phyloP scores from a whole-genome alignment of 2,113 vertebrate species.

The Pyrgilauda ruficollis region DNA sequence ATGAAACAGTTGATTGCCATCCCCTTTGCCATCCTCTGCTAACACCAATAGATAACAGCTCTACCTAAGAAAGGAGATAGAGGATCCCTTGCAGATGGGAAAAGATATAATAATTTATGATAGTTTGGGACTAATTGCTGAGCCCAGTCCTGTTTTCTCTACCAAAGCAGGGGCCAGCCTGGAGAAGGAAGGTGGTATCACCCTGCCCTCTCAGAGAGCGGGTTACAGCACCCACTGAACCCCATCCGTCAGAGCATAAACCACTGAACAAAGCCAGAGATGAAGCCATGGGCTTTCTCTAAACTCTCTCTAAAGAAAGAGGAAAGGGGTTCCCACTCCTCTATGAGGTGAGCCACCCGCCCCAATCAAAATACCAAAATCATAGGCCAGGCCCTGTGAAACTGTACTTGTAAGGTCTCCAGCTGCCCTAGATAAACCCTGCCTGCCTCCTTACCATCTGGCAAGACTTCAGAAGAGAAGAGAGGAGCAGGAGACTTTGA shows the following conservation, averaged over 20 bases:
- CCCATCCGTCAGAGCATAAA: not conserved
- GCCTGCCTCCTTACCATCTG: accelerated
- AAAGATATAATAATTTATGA: not conserved
- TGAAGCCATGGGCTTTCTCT: not conserved
- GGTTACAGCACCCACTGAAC: accelerated
- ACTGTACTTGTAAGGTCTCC: not conserved
- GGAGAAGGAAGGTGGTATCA: not conserved
- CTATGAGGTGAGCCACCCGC: not conserved
- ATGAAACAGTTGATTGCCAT: not conserved
- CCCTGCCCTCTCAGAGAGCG: not conserved
- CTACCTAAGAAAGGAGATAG: not conserved
- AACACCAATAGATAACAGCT: not conserved
- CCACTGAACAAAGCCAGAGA: not conserved
- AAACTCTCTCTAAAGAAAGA: not conserved
- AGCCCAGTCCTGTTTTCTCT: not conserved
- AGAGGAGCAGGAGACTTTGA: not conserved
- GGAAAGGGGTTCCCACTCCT: not conserved
- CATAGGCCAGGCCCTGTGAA: not conserved
- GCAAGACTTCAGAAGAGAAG: not conserved
- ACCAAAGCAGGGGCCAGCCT: not conserved
- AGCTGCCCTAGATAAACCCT: not conserved
- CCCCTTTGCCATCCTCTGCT: not conserved
- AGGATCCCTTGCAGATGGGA: not conserved
- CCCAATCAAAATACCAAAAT: not conserved
- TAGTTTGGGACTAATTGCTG: not conserved